phyloP scores from a whole-genome alignment of 2,797 vertebrate species.

The Betta splendens region DNA sequence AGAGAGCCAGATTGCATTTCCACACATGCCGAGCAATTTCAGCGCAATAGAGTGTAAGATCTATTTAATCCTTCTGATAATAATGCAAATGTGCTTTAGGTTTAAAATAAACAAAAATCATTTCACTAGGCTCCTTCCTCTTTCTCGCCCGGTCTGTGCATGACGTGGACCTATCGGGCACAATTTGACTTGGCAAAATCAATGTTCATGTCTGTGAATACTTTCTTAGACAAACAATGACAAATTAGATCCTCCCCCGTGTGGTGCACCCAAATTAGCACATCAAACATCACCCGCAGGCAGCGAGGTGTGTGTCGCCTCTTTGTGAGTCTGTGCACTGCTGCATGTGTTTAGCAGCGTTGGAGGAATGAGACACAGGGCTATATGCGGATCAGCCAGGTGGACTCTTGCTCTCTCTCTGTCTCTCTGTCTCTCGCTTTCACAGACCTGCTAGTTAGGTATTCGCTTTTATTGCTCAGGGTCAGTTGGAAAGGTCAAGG shows the following conservation, averaged over 20 bases:
- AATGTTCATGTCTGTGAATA: neutral
- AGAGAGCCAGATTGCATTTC: neutral
- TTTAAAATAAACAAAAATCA: no score
- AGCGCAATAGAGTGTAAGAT: neutral
- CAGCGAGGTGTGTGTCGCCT: constrained; percentile 8
- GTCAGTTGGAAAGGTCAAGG: constrained; percentile 67
- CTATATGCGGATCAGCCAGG: constrained; percentile 67
- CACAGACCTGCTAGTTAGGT: constrained; percentile 63
- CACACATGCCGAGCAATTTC: neutral
- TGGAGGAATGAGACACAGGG: constrained; percentile 46
- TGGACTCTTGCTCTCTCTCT: constrained; percentile 46
- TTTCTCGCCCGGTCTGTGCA: no score
- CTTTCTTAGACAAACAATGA: neutral
- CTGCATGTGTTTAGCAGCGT: constrained; percentile 45
- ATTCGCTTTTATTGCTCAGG: constrained; percentile 73
- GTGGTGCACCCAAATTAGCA: neutral
- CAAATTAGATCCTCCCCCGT: neutral
- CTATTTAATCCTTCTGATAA: neutral
- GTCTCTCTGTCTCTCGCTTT: neutral
- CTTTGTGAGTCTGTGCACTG: constrained; percentile 21
- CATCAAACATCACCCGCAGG: neutral
- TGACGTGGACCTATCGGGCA: no score
- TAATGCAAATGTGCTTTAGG: no score
- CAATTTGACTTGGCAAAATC: no score
- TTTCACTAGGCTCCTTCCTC: no score